These are phyloP conservation scores for Branchinecta sandiegonensis DNA, from an alignment of 2,888 invertebrate genomes.

Conservation along the genomic window DNA sequence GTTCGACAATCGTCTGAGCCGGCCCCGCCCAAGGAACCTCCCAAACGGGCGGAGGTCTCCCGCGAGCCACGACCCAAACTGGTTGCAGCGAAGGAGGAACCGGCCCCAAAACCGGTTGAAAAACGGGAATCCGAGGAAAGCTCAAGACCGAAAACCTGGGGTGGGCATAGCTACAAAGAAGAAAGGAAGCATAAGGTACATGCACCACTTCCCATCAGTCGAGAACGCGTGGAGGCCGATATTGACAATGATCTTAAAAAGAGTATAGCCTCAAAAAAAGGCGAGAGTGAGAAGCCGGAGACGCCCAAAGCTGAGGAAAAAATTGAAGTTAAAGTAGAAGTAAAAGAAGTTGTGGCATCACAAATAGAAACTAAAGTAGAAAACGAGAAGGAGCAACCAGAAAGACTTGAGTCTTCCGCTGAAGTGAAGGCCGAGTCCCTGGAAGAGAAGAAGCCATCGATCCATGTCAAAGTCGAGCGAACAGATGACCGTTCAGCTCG, in stretches of 20 bases:
- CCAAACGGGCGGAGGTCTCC: neutral
- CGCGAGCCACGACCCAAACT: neutral
- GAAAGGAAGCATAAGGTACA: constrained; percentile 15
- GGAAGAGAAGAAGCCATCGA: too few species aligned
- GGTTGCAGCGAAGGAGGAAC: neutral
- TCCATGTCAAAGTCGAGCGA: too few species aligned
- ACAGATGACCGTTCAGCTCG: too few species aligned
- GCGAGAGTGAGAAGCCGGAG: neutral
- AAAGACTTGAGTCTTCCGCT: too few species aligned
- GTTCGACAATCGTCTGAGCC: neutral
- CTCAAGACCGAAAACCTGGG: neutral
- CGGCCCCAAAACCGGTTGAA: constrained; percentile 5
- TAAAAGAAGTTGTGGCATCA: neutral
- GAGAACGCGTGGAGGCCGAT: constrained; percentile 43
- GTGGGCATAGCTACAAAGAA: neutral
- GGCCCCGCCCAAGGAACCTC: neutral
- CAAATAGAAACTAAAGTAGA: constrained; percentile 3
- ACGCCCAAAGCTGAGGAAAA: neutral
- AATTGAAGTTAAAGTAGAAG: neutral
- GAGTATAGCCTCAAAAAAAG: neutral
- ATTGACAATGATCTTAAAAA: constrained; percentile 18
- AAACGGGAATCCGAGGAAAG: neutral
- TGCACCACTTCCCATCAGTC: constrained; percentile 45
- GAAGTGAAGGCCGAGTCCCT: too few species aligned
- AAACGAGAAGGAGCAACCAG: neutral